phyloP scores from a whole-genome alignment of 1,140 invertebrate species.

The Riptortus pedestris region DNA sequence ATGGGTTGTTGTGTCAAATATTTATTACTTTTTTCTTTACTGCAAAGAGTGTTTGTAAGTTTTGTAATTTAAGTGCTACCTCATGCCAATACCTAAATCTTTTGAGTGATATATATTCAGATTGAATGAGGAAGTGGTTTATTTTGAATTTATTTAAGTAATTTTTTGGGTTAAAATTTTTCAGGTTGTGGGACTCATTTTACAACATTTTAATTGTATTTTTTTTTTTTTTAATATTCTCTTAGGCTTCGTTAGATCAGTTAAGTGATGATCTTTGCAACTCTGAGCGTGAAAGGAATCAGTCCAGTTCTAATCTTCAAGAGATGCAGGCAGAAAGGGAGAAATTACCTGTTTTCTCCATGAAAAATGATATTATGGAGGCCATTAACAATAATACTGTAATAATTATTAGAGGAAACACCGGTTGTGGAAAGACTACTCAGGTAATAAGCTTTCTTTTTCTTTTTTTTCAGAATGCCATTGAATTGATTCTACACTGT shows the following conservation, averaged over 20 bases:
- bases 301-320: slow-evolving; percentile 49
- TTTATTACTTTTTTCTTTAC: no score
- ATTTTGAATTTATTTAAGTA: neutral
- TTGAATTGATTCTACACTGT: neutral
- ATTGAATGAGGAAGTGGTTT: no score
- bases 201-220: no score
- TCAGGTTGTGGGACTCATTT: no score
- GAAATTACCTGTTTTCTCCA: slow-evolving; percentile 62
- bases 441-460: slow-evolving; percentile 38
- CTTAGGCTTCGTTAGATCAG: slow-evolving; percentile 58
- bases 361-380: slow-evolving; percentile 63
- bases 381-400: slow-evolving; percentile 78
- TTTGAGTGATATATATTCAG: no score
- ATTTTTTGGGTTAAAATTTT: neutral
- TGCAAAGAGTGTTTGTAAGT: no score
- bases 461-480: no score
- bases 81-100: no score
- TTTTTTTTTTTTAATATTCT: no score
- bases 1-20: no score
- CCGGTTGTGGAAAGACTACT: slow-evolving; percentile 79
- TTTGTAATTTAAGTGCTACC: no score
- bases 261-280: slow-evolving; percentile 67
- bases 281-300: slow-evolving; percentile 49
- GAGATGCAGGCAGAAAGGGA: slow-evolving; percentile 57
- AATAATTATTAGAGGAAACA: slow-evolving; percentile 81